Evolutionary conservation across 1,140 invertebrate species (phyloP).

Genomic region (Leptonema lineaticorne): DNA sequence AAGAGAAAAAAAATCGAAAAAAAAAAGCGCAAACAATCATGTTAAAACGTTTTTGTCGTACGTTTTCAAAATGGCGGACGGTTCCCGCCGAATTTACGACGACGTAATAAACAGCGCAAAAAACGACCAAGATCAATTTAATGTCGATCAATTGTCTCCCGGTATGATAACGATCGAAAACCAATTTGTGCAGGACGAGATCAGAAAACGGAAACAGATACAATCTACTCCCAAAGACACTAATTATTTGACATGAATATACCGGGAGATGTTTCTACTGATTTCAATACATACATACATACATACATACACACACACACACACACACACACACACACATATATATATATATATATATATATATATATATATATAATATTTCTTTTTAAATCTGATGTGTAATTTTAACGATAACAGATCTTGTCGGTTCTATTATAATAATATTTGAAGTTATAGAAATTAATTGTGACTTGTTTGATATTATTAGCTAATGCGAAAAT

Average conservation of each 20-base stretch:
- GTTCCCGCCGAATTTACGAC: too few species aligned
- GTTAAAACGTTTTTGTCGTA: background rate
- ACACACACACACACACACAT: too few species aligned
- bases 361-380: too few species aligned
- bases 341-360: too few species aligned
- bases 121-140: background rate
- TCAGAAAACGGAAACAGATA: conserved; percentile 3
- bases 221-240: background rate
- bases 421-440: too few species aligned
- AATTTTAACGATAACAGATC: too few species aligned
- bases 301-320: background rate
- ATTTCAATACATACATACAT: background rate
- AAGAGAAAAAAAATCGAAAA: background rate
- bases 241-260: background rate
- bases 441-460: too few species aligned
- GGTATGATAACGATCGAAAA: background rate
- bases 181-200: background rate
- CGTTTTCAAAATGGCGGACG: conserved; percentile 9
- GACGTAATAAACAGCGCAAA: background rate
- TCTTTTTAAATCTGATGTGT: too few species aligned
- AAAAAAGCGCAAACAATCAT: conserved; percentile 5
- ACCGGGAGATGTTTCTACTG: background rate
- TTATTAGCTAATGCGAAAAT: too few species aligned
- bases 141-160: conserved; percentile 3
- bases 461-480: too few species aligned